Evolutionary conservation across 2,113 vertebrate species (phyloP), one percentile per base, ranked within the genome.

Genomic region (Nothoprocta perdicaria): DNA sequence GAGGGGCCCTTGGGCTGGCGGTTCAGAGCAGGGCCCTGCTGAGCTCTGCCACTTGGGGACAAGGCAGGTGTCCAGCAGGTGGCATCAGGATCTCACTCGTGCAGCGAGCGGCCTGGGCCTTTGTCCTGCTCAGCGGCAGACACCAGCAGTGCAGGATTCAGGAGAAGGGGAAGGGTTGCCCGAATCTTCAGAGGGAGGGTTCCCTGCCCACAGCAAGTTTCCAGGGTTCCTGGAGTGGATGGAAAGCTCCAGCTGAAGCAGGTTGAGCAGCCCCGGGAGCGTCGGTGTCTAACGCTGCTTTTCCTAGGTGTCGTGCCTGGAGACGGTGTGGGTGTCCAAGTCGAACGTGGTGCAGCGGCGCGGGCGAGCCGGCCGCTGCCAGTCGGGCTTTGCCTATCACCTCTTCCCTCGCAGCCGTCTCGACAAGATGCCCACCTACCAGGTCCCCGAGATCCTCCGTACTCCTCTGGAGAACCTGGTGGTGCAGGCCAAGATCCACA

Each of bases 401-500:
- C 97, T 99, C 68, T 99, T 99, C 95, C 98, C 98, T 4, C 97
- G 97, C 50, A 86, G 97, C 91, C 98, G 98, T 68, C 97, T 99
- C 84, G 98, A 99, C 41, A 95, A 98, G 60, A 99, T 99, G 99
- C 94, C 95, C 3, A 96, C 92, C 0, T 99, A 99, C 94, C 98
- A 99, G 68, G 96, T 99, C 45, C 99, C 99, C 0, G 99, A 99
- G 97, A 99, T 99, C 93, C 98, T 99, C 24, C 98, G 99, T 62
- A 99, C 98, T 0, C 99, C 99, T 0, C 97, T 99, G 17, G 99
- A 99, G 97, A 99, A 98, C 97, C 97, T 99, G 90, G 98, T 99
- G 84, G 88, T 99, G 21, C 99, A 99, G 95, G 98, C 98, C 88
- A 99, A 99, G 96, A 98, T 99, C 92, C 99, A 99, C 96, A 98